A percentile compares a stretch with the other conserved stretches of the same genome.
Conservation (phyloP, 1,140 invertebrate genomes). For the Drosophila teissieri region DNA sequence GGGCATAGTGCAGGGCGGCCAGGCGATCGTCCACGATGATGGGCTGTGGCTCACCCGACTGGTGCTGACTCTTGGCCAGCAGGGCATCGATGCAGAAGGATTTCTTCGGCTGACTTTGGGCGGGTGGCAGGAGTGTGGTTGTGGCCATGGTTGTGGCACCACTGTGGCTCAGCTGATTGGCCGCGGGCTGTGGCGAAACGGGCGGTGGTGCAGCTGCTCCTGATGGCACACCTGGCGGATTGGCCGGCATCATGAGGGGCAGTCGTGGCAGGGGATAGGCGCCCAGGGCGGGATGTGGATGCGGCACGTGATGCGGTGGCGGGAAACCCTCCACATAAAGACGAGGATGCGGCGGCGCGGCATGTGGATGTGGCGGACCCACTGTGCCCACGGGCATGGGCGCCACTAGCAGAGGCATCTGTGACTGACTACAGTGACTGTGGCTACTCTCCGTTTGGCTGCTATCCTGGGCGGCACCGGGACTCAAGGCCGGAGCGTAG, state of each 20-base stretch:
- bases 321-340: slow-evolving; percentile 68
- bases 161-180: slow-evolving; percentile 34
- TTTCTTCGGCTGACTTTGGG: slow-evolving; percentile 85
- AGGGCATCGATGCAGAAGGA: slow-evolving; percentile 90
- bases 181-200: slow-evolving; percentile 23
- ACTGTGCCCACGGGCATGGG: slow-evolving; percentile 60
- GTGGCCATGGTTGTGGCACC: slow-evolving; percentile 23
- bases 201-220: slow-evolving; percentile 15
- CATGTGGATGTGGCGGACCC: slow-evolving; percentile 23
- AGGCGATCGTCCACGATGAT: slow-evolving; percentile 70
- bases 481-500: slow-evolving; percentile 56
- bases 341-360: slow-evolving; percentile 36
- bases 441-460: slow-evolving; percentile 23
- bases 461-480: slow-evolving; percentile 26
- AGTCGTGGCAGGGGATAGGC: slow-evolving; percentile 69
- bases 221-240: slow-evolving; percentile 29
- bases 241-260: slow-evolving; percentile 66
- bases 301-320: slow-evolving; percentile 60
- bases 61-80: slow-evolving; percentile 84
- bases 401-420: slow-evolving; percentile 70
- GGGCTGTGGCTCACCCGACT: slow-evolving; percentile 25
- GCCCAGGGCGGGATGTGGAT: slow-evolving; percentile 48
- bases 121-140: slow-evolving; percentile 45
- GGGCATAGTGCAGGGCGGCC: slow-evolving; percentile 71
- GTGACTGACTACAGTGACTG: slow-evolving; percentile 3